Conservation (phyloP, 2,113 vertebrate genomes). For the Paramormyrops kingsleyae region DNA sequence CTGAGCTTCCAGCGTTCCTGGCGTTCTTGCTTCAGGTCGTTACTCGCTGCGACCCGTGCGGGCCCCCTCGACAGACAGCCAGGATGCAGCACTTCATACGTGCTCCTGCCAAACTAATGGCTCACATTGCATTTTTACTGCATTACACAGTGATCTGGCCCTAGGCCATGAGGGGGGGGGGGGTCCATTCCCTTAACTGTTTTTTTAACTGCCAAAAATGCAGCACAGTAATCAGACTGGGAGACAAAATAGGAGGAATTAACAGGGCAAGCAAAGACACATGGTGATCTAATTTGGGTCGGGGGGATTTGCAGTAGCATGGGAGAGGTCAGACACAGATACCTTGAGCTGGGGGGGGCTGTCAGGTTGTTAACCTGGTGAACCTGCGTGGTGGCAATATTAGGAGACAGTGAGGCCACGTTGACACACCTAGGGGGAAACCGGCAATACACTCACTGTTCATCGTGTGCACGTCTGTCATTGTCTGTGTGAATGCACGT, state of each 20-base stretch:
- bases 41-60: not conserved
- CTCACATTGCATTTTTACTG: not conserved
- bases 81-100: not conserved
- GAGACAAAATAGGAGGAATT: not conserved
- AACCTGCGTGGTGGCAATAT: not conserved
- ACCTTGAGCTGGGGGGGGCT: not conserved
- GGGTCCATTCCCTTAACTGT: not conserved
- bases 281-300: not conserved
- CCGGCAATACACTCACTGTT: not conserved
- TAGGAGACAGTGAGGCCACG: not conserved
- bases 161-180: not conserved
- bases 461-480: not conserved
- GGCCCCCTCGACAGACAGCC: not conserved
- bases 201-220: not conserved
- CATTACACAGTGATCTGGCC: not conserved
- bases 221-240: not conserved
- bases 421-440: not conserved
- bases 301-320: not conserved
- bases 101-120: not conserved
- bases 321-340: not conserved
- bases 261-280: not conserved
- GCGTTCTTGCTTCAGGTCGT: not conserved
- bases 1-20: not conserved
- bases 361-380: not conserved
- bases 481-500: not conserved